phyloP scores from a whole-genome alignment of 2,113 vertebrate genomes.

The Tichodroma muraria region DNA sequence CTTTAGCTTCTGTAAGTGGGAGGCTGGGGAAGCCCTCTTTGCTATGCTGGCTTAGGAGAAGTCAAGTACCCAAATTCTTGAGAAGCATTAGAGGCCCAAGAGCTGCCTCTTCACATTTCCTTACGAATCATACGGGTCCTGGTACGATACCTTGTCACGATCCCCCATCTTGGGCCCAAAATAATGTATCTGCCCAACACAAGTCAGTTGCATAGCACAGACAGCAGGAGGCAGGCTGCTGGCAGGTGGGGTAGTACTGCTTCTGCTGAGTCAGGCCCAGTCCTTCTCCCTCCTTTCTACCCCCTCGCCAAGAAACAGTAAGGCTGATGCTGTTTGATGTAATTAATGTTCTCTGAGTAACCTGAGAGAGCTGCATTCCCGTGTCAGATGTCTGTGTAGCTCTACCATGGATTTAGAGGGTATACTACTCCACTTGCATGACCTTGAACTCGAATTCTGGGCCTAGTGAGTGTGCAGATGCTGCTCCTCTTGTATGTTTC shows the following conservation, averaged over 20 bases:
- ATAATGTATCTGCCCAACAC: not conserved
- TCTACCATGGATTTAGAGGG: not conserved
- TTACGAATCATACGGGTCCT: not conserved
- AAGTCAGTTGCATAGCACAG: not conserved
- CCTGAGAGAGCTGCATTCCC: not conserved
- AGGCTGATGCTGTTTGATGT: not conserved
- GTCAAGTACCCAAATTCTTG: not conserved
- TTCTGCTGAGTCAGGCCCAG: not conserved
- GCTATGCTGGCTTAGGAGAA: not conserved
- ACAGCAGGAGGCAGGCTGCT: not conserved
- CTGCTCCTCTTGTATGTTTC: not conserved
- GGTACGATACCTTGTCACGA: not conserved
- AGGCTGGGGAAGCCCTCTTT: not conserved
- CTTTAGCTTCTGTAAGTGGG: not conserved
- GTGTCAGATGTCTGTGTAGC: not conserved
- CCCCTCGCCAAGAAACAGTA: fast-evolving
- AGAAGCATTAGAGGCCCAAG: not conserved
- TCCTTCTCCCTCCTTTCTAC: not conserved
- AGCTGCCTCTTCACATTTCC: not conserved
- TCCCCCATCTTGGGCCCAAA: not conserved
- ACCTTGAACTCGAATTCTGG: not conserved
- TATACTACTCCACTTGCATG: not conserved
- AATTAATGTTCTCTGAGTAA: not conserved
- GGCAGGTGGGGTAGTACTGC: not conserved
- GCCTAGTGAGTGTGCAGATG: not conserved